These are phyloP conservation scores for Alcedo atthis DNA, from an alignment of 2,797 vertebrate genomes.

Conservation along the genomic window DNA sequence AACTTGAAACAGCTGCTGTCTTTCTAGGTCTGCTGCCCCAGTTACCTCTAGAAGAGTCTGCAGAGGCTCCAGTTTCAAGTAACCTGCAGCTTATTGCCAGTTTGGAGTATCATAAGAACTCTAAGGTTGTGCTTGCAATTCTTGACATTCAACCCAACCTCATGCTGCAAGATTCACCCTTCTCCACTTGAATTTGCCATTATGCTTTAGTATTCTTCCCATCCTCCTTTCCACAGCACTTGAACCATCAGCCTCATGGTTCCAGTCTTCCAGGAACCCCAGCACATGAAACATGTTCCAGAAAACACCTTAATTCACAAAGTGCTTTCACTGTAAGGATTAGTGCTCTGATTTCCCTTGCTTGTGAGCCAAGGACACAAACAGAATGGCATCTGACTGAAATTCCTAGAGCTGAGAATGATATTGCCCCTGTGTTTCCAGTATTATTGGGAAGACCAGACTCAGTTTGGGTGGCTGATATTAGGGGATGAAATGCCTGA, in stretches of 20 bases:
- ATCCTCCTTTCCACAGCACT: not conserved
- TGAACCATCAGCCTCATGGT: not conserved
- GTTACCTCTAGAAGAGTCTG: not conserved
- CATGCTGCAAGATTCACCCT: not conserved
- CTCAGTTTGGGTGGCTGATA: not conserved
- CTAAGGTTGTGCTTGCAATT: not conserved
- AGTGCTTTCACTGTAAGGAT: not conserved
- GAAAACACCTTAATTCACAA: not conserved
- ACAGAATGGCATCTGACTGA: not conserved
- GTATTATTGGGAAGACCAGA: not conserved
- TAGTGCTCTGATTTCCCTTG: not conserved
- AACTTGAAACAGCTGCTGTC: not conserved
- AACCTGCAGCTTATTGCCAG: not conserved
- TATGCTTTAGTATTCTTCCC: not conserved
- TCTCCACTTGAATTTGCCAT: not conserved
- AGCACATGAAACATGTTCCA: not conserved
- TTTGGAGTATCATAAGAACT: not conserved
- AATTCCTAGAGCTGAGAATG: not conserved
- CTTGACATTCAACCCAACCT: not conserved
- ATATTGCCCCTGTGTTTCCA: not conserved
- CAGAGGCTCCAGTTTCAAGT: not conserved
- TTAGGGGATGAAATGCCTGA: not conserved
- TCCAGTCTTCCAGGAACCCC: not conserved
- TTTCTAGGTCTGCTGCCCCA: not conserved
- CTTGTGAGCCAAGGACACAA: not conserved